phyloP scores from a whole-genome alignment of 2,113 vertebrate genomes.

The Sebastes fasciatus region DNA sequence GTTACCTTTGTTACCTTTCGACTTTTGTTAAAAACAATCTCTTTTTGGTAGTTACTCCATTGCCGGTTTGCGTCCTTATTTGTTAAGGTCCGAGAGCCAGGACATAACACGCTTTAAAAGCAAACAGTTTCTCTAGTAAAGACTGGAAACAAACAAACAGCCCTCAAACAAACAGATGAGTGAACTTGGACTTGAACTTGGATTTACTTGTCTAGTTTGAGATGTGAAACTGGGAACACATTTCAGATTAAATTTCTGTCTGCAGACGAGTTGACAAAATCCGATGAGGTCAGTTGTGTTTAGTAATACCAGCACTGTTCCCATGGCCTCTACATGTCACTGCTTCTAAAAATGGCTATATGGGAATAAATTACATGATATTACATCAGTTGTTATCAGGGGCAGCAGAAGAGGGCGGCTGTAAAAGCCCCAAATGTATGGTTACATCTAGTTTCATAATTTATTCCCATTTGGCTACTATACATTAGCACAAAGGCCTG shows the following conservation, averaged over 20 bases:
- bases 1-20: too few species aligned
- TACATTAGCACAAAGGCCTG: neutral
- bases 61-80: too few species aligned
- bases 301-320: constrained; percentile 27
- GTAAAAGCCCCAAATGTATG: neutral
- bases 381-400: neutral
- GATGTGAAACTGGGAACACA: neutral
- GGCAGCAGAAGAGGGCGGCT: fast-evolving
- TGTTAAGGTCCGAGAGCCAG: too few species aligned
- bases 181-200: too few species aligned
- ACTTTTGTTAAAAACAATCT: too few species aligned
- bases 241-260: neutral
- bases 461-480: neutral
- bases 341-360: constrained; percentile 25
- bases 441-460: neutral
- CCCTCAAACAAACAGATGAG: neutral
- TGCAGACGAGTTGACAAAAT: neutral
- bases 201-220: neutral
- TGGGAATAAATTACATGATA: neutral
- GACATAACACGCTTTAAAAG: too few species aligned
- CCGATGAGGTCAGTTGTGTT: constrained; percentile 33
- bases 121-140: neutral
- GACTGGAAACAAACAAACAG: neutral
- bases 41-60: too few species aligned
- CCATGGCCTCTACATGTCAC: constrained; percentile 29